A percentile compares a stretch with the other conserved stretches of the same genome.
Evolutionary conservation across 64 coral and sea anemone genomes (phyloP).

Genomic region (Porites australiensis): DNA sequence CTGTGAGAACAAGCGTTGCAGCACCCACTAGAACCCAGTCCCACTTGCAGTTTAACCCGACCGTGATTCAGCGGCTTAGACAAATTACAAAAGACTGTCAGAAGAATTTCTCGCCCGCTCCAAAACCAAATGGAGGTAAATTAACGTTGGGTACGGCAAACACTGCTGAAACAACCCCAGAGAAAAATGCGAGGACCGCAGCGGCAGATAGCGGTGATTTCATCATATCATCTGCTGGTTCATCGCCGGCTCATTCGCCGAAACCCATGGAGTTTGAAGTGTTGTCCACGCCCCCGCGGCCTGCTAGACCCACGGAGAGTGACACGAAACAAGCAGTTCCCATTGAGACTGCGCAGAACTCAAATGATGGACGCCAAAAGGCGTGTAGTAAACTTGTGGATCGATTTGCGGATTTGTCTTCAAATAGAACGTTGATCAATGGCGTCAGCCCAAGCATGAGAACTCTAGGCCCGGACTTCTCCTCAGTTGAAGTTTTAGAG

Average conservation of each 20-base stretch:
- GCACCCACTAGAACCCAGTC: background rate
- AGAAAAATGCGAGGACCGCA: background rate
- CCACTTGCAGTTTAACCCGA: constrained; percentile 53
- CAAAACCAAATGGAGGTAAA: constrained; percentile 27
- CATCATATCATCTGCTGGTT: constrained; percentile 92
- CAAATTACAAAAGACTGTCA: constrained; percentile 77
- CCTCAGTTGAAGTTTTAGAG: constrained; percentile 32
- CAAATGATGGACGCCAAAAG: constrained; percentile 7
- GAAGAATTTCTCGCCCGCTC: constrained; percentile 35
- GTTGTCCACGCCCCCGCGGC: constrained; percentile 70
- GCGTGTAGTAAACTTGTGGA: background rate
- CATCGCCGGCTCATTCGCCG: constrained; percentile 89
- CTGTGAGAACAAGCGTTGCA: background rate
- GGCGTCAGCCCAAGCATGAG: background rate
- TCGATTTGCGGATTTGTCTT: background rate
- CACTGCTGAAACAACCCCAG: background rate
- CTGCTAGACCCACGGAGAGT: background rate
- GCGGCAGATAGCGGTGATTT: constrained; percentile 59
- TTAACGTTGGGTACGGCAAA: background rate
- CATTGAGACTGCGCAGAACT: background rate
- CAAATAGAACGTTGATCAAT: constrained; percentile 20
- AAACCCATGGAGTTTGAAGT: constrained; percentile 79
- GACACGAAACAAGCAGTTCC: background rate
- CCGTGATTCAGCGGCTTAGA: constrained; percentile 64
- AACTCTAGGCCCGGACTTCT: background rate